Conservation (phyloP, 2,113 vertebrate genomes). For the Ondatra zibethicus region DNA sequence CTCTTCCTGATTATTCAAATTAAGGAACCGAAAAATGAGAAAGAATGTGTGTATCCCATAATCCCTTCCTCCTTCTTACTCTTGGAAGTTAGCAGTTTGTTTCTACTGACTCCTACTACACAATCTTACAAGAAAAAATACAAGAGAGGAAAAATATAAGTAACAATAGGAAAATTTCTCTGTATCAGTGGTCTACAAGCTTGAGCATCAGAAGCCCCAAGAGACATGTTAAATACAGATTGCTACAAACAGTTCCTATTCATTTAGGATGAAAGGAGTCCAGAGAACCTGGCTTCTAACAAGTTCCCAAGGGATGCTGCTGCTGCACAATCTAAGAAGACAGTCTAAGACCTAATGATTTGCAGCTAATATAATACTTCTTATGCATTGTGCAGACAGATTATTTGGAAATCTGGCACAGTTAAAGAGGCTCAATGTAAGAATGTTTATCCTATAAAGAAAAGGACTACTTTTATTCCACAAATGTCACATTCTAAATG, state of each 20-base stretch:
- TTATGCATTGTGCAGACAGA: not conserved
- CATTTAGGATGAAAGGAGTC: not conserved
- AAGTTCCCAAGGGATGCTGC: slow-evolving; percentile 2
- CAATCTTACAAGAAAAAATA: not conserved
- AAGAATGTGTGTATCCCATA: not conserved
- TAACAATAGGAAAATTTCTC: slow-evolving; percentile 22
- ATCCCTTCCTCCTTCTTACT: not conserved
- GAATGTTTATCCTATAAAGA: not conserved
- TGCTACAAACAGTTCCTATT: not conserved
- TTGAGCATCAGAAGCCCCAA: not conserved
- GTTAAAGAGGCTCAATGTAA: not conserved
- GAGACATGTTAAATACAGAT: not conserved
- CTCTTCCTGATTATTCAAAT: not conserved
- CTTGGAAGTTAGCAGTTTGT: not conserved
- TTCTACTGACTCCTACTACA: not conserved
- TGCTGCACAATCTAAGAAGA: not conserved
- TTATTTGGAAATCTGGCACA: slow-evolving; percentile 5
- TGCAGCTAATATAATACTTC: not conserved
- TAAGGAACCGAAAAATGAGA: not conserved
- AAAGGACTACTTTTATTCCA: not conserved
- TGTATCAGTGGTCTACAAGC: not conserved
- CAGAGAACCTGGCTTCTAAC: slow-evolving; percentile 22
- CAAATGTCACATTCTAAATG: not conserved
- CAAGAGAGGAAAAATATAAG: not conserved
- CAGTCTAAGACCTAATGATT: slow-evolving; percentile 14